Conservation (phyloP, 2,888 invertebrate genomes). For the Carcina quercana region DNA sequence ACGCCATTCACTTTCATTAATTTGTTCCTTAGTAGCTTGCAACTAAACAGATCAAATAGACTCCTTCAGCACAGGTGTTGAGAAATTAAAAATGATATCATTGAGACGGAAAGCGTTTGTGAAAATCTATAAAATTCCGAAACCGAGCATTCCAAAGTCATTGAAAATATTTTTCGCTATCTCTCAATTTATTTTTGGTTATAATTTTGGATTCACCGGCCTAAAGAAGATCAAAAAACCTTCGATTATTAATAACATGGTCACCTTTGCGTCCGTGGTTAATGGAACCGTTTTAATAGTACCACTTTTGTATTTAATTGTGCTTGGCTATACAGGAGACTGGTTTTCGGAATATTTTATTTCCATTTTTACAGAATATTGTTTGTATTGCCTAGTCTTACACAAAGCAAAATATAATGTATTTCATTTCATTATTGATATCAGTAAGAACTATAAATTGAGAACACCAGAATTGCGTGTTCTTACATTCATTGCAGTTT, state of each 20-base stretch:
- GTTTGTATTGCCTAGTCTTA: not conserved
- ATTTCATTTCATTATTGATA: not conserved
- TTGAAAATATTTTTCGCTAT: not conserved
- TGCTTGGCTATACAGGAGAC: not conserved
- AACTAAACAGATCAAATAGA: no score
- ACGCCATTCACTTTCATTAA: not conserved
- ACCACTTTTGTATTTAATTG: not conserved
- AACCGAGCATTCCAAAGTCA: constrained; percentile 1
- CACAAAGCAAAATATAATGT: not conserved
- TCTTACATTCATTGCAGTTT: not conserved
- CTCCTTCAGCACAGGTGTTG: not conserved
- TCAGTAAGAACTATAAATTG: not conserved
- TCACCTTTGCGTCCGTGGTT: not conserved
- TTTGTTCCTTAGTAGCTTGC: not conserved
- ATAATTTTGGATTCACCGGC: not conserved
- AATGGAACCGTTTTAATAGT: not conserved
- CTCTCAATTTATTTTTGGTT: not conserved
- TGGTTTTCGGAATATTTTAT: no score
- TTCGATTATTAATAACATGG: not conserved
- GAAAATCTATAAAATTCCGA: not conserved
- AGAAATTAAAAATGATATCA: not conserved
- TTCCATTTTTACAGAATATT: not conserved
- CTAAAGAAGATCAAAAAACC: not conserved
- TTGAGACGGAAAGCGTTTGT: not conserved
- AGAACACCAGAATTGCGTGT: not conserved